A percentile compares a stretch with the other conserved stretches of the same genome.
Evolutionary conservation across 2,113 vertebrate species (phyloP).

Genomic region (Odontophorus gujanensis): DNA sequence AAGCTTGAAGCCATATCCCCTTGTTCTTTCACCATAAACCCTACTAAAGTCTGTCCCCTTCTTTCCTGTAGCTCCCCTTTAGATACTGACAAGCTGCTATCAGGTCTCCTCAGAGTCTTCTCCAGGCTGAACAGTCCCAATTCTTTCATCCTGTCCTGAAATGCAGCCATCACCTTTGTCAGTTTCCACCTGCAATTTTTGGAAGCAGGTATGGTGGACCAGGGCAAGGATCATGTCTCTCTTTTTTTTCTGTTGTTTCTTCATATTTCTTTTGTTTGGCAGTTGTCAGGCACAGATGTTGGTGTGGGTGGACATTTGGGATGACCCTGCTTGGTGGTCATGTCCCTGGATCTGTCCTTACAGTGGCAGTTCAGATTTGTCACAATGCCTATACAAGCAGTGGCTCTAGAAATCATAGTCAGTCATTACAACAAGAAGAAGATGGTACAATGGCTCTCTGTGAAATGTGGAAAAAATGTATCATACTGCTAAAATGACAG

Average conservation of each 20-base stretch:
- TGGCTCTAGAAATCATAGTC: neutral
- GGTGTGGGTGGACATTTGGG: neutral
- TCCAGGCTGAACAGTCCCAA: too few relatives aligned
- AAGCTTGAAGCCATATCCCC: too few relatives aligned
- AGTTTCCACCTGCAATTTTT: neutral
- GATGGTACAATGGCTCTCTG: neutral
- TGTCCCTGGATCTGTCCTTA: neutral
- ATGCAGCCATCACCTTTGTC: neutral
- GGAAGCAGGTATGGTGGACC: neutral
- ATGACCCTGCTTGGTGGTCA: neutral
- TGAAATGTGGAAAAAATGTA: neutral
- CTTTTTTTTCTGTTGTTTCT: neutral
- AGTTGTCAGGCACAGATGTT: neutral
- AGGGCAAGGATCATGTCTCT: neutral
- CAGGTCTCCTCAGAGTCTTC: too few relatives aligned
- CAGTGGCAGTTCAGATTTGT: neutral
- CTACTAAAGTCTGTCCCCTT: too few relatives aligned
- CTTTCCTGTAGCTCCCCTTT: too few relatives aligned
- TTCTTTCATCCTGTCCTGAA: neutral
- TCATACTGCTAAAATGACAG: neutral
- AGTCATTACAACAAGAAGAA: neutral
- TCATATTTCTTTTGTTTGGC: neutral
- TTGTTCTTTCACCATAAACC: too few relatives aligned
- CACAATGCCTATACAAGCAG: neutral
- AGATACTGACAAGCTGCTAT: too few relatives aligned